Evolutionary conservation across 2,888 invertebrate species (phyloP), one percentile per base, ranked within the genome.

Genomic region (Isoperla grammatica): DNA sequence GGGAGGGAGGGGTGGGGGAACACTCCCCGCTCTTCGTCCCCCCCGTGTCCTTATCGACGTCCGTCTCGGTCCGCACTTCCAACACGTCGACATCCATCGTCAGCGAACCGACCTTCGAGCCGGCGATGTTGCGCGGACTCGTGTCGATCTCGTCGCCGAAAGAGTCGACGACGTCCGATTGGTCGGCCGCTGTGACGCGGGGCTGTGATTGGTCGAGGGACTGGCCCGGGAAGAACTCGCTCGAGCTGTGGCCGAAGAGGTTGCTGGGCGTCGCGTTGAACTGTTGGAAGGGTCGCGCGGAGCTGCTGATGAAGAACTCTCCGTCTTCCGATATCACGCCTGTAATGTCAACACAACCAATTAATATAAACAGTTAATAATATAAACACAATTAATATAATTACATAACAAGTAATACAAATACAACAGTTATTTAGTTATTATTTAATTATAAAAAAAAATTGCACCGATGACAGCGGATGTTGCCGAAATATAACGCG

Each of bases 221-320:
- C 17, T 60, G 54, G n/a, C 86, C 86, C 39, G 87, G 86, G 77
- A 86, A 87, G 76, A 87, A 87, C 74, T 86, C 86, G 70, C 85
- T 85, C 61, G 78, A 78, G 64, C 23, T 59, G 29, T 4, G 29
- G 20, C 20, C 48, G 8, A 35, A 29, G 2, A 56, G 15, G 5
- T 35, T 19, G 20, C 57, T 48, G 19, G 46, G 20, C 13, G 37
- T 46, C 8, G 17, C 42, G 4, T 22, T 12, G 39, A 29, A 19
- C 50, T 46, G 55, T 46, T 59, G 85, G 74, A 87, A 87, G n/a
- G 87, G 87, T 58, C 83, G 80, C 63, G 84, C 81, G 35, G 87
- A 86, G 62, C 86, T 84, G 66, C 85, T 85, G 67, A 87, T 85
- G 75, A 82, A 87, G 74, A 88, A 87, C 68, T 87, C 87, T 65